Evolutionary conservation across 2,797 vertebrate species (phyloP).

Genomic region (Brachyrhaphis roseni): DNA sequence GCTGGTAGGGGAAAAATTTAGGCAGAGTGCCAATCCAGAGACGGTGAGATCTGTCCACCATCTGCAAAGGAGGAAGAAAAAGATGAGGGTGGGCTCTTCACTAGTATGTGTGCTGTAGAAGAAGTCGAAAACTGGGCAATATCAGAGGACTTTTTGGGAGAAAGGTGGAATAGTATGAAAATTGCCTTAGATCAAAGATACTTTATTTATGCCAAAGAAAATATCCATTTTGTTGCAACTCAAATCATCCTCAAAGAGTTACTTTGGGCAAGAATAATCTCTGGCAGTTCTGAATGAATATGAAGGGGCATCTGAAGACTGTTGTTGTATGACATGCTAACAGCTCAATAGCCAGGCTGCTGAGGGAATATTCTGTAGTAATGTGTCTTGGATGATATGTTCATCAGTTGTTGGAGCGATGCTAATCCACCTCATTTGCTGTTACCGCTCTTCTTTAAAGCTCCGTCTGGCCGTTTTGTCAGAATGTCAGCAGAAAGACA

Average conservation of each 20-base stretch:
- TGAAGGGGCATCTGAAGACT: neutral
- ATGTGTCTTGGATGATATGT: neutral
- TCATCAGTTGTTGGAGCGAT: neutral
- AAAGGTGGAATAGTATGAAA: conserved; percentile 23
- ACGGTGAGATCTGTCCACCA: conserved; percentile 53
- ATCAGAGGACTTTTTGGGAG: conserved; percentile 66
- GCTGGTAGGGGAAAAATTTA: conserved; percentile 54
- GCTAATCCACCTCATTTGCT: neutral
- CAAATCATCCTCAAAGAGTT: neutral
- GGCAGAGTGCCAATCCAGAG: conserved; percentile 50
- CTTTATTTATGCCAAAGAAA: neutral
- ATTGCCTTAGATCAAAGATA: conserved; percentile 25
- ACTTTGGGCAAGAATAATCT: neutral
- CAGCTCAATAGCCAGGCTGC: neutral
- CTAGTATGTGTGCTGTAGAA: conserved; percentile 46
- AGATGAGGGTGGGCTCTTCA: conserved; percentile 43
- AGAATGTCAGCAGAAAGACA: neutral
- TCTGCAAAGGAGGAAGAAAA: conserved; percentile 52
- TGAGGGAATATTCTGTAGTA: neutral
- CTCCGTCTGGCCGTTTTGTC: neutral
- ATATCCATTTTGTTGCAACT: neutral
- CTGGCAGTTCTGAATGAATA: neutral
- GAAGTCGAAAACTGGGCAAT: conserved; percentile 56
- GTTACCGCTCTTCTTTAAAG: neutral
- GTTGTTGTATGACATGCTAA: neutral